Evolutionary conservation across 2,797 vertebrate genomes (phyloP).

Genomic region (Poliocrania exsul): DNA sequence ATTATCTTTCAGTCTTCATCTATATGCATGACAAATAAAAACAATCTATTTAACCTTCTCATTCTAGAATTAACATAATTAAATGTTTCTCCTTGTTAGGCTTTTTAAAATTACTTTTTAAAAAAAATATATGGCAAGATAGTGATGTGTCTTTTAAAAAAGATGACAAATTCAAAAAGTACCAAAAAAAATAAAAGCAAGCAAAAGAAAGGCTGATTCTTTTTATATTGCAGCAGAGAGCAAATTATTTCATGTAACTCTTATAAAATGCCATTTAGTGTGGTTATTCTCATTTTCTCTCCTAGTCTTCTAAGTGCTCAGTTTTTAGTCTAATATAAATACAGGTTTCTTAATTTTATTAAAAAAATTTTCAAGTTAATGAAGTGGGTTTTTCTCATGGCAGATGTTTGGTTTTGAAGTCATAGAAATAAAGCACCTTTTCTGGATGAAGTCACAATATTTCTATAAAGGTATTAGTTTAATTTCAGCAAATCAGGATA

Average conservation of each 20-base stretch:
- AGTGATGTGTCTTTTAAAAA: not conserved
- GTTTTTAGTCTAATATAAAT: not conserved
- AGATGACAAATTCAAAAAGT: not conserved
- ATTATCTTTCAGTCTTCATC: not conserved
- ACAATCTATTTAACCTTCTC: not conserved
- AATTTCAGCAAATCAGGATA: not conserved
- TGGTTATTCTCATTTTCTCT: not conserved
- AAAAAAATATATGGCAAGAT: not conserved
- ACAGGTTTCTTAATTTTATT: not conserved
- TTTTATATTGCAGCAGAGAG: not conserved
- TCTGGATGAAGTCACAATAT: not conserved
- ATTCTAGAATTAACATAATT: rapidly evolving
- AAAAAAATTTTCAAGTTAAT: not conserved
- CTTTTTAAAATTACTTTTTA: not conserved
- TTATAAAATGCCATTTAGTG: not conserved
- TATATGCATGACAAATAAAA: not conserved
- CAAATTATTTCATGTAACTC: not conserved
- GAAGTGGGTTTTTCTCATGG: not conserved
- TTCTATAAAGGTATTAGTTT: not conserved
- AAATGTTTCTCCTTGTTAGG: not conserved
- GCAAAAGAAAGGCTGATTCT: not conserved
- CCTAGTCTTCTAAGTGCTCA: not conserved
- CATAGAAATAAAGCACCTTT: not conserved
- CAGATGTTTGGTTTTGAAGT: not conserved
- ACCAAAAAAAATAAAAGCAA: not conserved